These are phyloP conservation scores for Gymnothorax reevesii DNA, from an alignment of 2,797 vertebrate genomes.

Conservation along the genomic window DNA sequence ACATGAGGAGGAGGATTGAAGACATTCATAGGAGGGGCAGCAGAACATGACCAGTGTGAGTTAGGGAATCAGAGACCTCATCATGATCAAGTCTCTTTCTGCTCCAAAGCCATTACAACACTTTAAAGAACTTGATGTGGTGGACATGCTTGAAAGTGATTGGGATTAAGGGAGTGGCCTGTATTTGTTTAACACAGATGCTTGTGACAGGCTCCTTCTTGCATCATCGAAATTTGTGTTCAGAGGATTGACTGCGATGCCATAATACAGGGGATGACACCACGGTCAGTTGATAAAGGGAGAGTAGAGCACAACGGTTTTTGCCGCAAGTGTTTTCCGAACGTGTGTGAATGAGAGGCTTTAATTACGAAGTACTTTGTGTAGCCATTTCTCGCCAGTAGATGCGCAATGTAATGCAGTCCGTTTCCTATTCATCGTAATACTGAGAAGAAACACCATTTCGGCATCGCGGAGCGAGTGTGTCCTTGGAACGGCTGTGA, in stretches of 20 bases:
- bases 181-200: conserved; percentile 67
- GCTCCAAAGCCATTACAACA: not conserved
- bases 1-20: not conserved
- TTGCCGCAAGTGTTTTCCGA: no score
- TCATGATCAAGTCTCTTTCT: not conserved
- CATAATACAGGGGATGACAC: conserved; percentile 41
- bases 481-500: not conserved
- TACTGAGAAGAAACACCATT: no score
- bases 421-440: no score
- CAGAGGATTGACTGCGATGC: conserved; percentile 59
- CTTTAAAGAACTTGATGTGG: not conserved
- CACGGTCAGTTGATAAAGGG: conserved; percentile 57
- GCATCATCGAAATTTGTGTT: conserved; percentile 59
- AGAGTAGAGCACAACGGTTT: conserved; percentile 58
- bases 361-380: no score
- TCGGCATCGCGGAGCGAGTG: conserved; percentile 19
- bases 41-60: not conserved
- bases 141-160: conserved; percentile 31
- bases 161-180: conserved; percentile 47
- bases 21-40: not conserved
- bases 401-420: no score
- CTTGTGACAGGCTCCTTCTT: conserved; percentile 50
- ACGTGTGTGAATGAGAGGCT: no score
- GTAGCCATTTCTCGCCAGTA: no score
- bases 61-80: not conserved